phyloP scores from a whole-genome alignment of 1,140 invertebrate genomes.

The Maniola jurtina region DNA sequence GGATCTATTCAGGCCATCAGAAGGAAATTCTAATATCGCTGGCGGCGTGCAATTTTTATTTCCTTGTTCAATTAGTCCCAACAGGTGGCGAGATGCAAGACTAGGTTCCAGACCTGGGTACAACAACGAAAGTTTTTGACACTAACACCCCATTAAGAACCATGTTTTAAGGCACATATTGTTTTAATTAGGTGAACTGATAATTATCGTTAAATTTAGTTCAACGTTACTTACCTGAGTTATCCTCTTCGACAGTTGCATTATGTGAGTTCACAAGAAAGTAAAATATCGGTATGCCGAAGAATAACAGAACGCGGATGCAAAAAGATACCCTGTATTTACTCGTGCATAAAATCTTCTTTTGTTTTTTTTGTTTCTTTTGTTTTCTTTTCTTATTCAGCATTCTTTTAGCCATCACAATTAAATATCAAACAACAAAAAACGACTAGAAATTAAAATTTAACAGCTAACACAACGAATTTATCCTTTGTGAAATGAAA shows the following conservation, averaged over 20 bases:
- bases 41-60: constrained; percentile 85
- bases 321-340: constrained; percentile 46
- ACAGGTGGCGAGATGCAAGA: constrained; percentile 40
- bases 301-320: constrained; percentile 54
- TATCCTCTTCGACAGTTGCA: not conserved
- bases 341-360: constrained; percentile 43
- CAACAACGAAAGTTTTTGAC: not conserved
- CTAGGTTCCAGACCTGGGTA: constrained; percentile 14
- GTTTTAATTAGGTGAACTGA: no score
- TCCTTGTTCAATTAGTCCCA: constrained; percentile 18
- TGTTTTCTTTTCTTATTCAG: no score
- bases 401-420: constrained; percentile 63
- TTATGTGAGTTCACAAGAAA: constrained; percentile 8
- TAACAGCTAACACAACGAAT: not conserved
- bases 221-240: constrained; percentile 11
- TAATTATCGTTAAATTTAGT: no score
- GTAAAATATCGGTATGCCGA: constrained; percentile 49
- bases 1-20: constrained; percentile 84
- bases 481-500: constrained; percentile 61
- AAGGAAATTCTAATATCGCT: constrained; percentile 89
- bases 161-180: no score
- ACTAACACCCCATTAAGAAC: no score
- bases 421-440: constrained; percentile 27
- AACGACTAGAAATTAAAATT: constrained; percentile 32
- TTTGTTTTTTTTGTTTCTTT: no score